Percentiles rank a stretch among this genome's conserved stretches.
These are phyloP conservation scores for Acrossocheilus fasciatus DNA, from an alignment of 2,797 vertebrate species.

Conservation along the genomic window DNA sequence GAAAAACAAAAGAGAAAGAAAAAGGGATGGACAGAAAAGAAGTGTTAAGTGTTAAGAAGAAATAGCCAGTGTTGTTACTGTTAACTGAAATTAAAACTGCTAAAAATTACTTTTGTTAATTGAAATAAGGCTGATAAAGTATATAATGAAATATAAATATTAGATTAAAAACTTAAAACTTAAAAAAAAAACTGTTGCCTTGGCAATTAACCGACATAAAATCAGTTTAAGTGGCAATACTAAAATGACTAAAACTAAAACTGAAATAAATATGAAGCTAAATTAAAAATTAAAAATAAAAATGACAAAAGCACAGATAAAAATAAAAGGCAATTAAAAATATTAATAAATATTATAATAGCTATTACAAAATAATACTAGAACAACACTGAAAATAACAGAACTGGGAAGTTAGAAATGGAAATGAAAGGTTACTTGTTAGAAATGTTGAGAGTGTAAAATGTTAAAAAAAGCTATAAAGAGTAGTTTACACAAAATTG, in stretches of 20 bases:
- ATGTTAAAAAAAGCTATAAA: not conserved
- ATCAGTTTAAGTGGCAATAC: too few species aligned
- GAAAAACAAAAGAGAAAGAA: conserved; percentile 15
- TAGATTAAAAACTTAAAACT: not conserved
- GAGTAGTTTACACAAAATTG: not conserved
- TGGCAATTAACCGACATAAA: too few species aligned
- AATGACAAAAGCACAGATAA: not conserved
- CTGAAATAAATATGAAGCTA: not conserved
- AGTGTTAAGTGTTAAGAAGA: conserved; percentile 8
- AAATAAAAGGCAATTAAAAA: not conserved
- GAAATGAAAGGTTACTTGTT: not conserved
- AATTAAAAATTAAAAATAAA: not conserved
- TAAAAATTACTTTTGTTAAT: not conserved
- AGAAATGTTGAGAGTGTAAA: not conserved
- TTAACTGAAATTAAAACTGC: not conserved
- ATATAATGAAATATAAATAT: not conserved
- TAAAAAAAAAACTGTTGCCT: too few species aligned
- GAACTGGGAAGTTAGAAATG: not conserved
- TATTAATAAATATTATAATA: not conserved
- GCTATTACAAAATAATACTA: not conserved
- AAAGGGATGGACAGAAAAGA: conserved; percentile 20
- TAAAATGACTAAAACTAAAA: too few species aligned
- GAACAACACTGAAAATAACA: conserved; percentile 11
- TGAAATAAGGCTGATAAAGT: not conserved
- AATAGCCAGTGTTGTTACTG: not conserved